Evolutionary conservation across 2,797 vertebrate genomes (phyloP), one percentile per base, ranked within the genome.

Genomic region (Helarctos malayanus): DNA sequence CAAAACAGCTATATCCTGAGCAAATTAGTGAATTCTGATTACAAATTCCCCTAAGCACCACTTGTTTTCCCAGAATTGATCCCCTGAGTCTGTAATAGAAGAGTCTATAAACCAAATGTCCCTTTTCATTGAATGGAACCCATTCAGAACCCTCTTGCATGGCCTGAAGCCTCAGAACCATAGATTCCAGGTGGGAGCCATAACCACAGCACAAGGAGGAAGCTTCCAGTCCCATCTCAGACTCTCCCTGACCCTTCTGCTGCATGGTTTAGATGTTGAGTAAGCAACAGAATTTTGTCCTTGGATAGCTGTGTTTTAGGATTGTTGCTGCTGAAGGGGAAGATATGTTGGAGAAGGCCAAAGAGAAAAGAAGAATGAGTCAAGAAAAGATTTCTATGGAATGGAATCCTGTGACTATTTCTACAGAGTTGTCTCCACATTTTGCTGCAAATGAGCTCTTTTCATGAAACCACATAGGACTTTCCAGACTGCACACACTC

Each of bases 1-100:
- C 52, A 78, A 45, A 68, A 69, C n/a, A 69, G 35, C 45, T 52
- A 41, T 16, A 80, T 13, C 54, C 47, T 63, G 45, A 56, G 3
- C 21, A 49, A 63, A 75, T 92, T 73, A 75, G 63, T 32, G 57
- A 92, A 56, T 92, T 95, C 56, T 65, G 82, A 81, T 59, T 41
- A 75, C 19, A 73, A 68, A 81, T 81, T 81, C 65, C 56, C 65
- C 56, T 45, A 35, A 80, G 56, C 10, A 69, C 7, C 27, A 8
- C 56, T 65, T 91, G 52, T 38, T 78, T 79, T 35, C 54, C 78
- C 61, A 71, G 63, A 91, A 54, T 29, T 61, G 45, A 91, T 95
- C 83, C 35, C 76, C 52, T 35, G n/a, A 45, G 56, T 75, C 56
- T 85, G 18, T 45, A 56, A 87, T 73, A 61, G 63, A 35, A 63